phyloP scores from a whole-genome alignment of 2,888 invertebrate species.

The Acrocyrtus sp. region DNA sequence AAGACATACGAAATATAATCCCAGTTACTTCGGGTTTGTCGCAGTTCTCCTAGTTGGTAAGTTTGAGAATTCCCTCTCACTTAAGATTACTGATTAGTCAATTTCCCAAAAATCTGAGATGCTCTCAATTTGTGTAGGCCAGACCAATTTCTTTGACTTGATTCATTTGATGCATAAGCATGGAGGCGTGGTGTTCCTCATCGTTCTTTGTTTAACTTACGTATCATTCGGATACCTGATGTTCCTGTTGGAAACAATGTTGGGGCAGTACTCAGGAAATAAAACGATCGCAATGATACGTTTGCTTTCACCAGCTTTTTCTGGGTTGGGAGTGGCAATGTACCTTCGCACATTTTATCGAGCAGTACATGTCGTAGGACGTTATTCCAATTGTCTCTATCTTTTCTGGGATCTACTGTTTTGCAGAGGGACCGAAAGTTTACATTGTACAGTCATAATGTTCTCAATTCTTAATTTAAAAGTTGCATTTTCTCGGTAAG shows the following conservation, averaged over 20 bases:
- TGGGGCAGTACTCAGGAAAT: conserved; percentile 54
- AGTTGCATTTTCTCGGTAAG: background rate
- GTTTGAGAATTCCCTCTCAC: background rate
- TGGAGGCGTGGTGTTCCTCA: conserved; percentile 52
- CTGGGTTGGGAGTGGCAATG: conserved; percentile 48
- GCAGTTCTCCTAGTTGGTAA: conserved; percentile 35
- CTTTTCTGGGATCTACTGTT: conserved; percentile 50
- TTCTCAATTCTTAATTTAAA: background rate
- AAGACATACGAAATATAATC: conserved; percentile 27
- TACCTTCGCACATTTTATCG: conserved; percentile 50
- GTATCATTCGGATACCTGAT: conserved; percentile 52
- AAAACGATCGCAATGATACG: conserved; percentile 53
- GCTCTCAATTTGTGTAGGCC: conserved; percentile 21
- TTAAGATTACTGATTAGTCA: background rate
- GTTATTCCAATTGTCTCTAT: conserved; percentile 31
- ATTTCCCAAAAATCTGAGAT: background rate
- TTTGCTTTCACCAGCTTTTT: conserved; percentile 37
- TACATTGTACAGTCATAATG: conserved; percentile 19
- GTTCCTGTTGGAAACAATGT: conserved; percentile 53
- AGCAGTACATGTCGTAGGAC: conserved; percentile 32
- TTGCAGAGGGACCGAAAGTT: conserved; percentile 34
- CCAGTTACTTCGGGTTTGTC: conserved; percentile 28
- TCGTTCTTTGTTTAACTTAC: conserved; percentile 40
- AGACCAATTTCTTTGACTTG: conserved; percentile 49
- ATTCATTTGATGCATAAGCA: conserved; percentile 44